Conservation (phyloP, 2,113 vertebrate genomes). For the Nothobranchius furzeri region DNA sequence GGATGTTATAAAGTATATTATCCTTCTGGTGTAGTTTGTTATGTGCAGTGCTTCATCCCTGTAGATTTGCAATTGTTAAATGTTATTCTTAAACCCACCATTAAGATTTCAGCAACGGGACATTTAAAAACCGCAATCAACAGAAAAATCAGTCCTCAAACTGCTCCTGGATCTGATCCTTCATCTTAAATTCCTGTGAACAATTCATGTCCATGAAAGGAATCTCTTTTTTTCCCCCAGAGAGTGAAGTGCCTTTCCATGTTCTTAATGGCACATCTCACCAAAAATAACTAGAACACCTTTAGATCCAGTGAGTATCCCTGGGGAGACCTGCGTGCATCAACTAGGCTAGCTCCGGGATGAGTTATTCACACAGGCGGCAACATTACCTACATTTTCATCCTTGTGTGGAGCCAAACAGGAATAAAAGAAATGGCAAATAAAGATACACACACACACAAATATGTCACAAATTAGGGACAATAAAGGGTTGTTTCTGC, state of each 20-base stretch:
- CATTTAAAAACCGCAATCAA: not conserved
- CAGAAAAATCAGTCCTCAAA: not conserved
- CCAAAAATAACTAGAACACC: constrained; percentile 50
- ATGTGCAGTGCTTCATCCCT: no score
- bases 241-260: constrained; percentile 28
- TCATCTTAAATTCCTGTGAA: not conserved
- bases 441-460: no score
- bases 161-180: not conserved
- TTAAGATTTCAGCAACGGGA: no score
- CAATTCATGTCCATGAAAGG: not conserved
- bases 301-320: constrained; percentile 29
- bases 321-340: constrained; percentile 3
- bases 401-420: no score
- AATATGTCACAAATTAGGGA: no score
- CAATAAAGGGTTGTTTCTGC: no score
- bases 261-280: constrained; percentile 47
- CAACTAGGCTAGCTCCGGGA: constrained; percentile 43
- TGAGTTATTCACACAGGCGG: not conserved
- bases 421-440: no score
- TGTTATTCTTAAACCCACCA: no score
- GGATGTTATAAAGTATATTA: no score
- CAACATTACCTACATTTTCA: constrained; percentile 6
- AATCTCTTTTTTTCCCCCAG: not conserved
- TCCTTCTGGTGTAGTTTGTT: no score
- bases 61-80: no score